Conservation (phyloP, 2,888 invertebrate genomes). For the Drosophila incognita region DNA sequence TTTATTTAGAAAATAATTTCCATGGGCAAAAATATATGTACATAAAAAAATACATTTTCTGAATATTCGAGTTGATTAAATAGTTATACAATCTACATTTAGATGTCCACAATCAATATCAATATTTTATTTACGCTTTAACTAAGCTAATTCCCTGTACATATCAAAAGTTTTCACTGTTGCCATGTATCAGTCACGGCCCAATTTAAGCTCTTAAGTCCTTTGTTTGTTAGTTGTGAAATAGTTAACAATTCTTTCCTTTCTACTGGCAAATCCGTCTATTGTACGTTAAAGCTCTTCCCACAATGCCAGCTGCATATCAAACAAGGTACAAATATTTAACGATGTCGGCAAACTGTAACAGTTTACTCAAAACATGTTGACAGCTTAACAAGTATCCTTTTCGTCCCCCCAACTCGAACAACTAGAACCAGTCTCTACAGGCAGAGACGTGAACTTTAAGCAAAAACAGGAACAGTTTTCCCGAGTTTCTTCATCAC, state of each 20-base stretch:
- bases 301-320: slow-evolving; percentile 37
- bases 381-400: slow-evolving; percentile 71
- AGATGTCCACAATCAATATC: neutral
- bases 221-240: neutral
- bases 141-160: neutral
- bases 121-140: neutral
- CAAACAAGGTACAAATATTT: slow-evolving; percentile 45
- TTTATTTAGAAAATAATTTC: neutral
- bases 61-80: neutral
- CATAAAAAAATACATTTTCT: neutral
- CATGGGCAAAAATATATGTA: neutral
- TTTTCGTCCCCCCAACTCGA: neutral
- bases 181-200: neutral
- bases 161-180: neutral
- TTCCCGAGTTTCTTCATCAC: slow-evolving; percentile 24
- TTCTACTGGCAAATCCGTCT: neutral
- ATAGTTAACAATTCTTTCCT: slow-evolving; percentile 1
- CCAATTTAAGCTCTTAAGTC: neutral
- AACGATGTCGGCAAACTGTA: slow-evolving; percentile 43
- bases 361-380: slow-evolving; percentile 74
- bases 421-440: slow-evolving; percentile 28
- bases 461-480: slow-evolving; percentile 53
- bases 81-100: neutral
- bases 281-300: slow-evolving; percentile 5
- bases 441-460: slow-evolving; percentile 44